phyloP scores from a whole-genome alignment of 1,140 invertebrate genomes.

The Brachionus rotundiformis region DNA sequence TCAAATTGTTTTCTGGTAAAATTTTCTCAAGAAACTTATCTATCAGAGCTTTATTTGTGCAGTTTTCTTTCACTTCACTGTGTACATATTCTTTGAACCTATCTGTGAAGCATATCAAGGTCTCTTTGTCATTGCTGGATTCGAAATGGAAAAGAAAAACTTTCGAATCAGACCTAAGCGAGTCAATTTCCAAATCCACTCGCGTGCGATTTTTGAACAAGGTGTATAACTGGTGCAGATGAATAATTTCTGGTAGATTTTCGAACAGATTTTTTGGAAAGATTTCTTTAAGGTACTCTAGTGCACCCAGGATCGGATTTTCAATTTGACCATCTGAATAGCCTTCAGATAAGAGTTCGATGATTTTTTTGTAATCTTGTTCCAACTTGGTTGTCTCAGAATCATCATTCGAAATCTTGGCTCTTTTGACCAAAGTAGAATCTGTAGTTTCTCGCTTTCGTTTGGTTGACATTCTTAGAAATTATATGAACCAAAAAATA shows the following conservation, averaged over 20 bases:
- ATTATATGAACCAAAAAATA: neutral
- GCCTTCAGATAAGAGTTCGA: neutral
- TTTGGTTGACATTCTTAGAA: neutral
- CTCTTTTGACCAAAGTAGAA: neutral
- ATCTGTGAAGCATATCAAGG: neutral
- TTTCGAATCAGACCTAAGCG: neutral
- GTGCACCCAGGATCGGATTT: neutral
- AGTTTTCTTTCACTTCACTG: neutral
- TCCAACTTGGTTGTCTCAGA: neutral
- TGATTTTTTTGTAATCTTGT: neutral
- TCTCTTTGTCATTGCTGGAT: conserved; percentile 1
- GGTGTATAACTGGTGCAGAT: conserved; percentile 36
- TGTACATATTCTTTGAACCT: conserved; percentile 24
- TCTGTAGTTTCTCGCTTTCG: neutral
- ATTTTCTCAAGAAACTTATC: conserved; percentile 11
- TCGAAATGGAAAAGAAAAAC: conserved; percentile 38
- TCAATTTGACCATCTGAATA: neutral
- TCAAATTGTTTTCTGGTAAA: conserved; percentile 1
- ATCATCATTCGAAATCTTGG: neutral
- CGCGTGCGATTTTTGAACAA: conserved; percentile 28
- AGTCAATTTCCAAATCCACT: conserved; percentile 3
- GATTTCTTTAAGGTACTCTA: neutral
- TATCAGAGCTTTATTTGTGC: neutral
- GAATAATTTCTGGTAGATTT: conserved; percentile 39
- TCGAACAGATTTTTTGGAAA: conserved; percentile 38